Evolutionary conservation across 2,113 vertebrate genomes (phyloP).

Genomic region (Ochotona princeps): DNA sequence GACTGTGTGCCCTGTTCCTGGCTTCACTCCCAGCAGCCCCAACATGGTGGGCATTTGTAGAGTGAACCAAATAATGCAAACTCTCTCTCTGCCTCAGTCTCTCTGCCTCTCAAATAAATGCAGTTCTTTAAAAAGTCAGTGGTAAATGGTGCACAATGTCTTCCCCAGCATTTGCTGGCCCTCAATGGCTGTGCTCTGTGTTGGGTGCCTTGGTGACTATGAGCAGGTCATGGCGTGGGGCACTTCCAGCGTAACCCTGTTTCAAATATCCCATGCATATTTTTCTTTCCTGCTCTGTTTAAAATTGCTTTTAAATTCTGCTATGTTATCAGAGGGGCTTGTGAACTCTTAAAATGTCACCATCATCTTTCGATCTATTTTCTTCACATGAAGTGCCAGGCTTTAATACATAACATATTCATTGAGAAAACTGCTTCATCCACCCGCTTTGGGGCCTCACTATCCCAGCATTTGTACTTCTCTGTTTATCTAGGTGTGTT

Average conservation of each 20-base stretch:
- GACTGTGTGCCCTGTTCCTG: too few relatives aligned
- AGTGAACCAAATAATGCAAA: too few relatives aligned
- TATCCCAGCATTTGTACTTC: not conserved
- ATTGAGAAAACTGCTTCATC: slow-evolving; percentile 26
- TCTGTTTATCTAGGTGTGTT: slow-evolving; percentile 34
- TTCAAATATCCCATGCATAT: not conserved
- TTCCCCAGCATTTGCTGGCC: not conserved
- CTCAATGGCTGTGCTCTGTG: fast-evolving
- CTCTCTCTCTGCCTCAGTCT: too few relatives aligned
- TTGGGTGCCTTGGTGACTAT: not conserved
- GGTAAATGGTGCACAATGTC: not conserved
- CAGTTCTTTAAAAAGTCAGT: not conserved
- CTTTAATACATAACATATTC: slow-evolving; percentile 56
- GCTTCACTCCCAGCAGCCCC: too few relatives aligned
- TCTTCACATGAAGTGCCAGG: not conserved
- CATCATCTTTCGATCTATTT: slow-evolving; percentile 30
- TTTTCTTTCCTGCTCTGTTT: slow-evolving; percentile 44
- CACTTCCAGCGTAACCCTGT: not conserved
- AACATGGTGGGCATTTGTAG: too few relatives aligned
- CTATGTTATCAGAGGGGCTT: not conserved
- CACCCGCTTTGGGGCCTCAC: not conserved
- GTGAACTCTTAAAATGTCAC: slow-evolving; percentile 47
- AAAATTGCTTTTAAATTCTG: slow-evolving; percentile 52
- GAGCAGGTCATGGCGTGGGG: not conserved
- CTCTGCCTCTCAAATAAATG: too few relatives aligned